phyloP scores from a whole-genome alignment of 2,113 vertebrate species.

The Ciconia stormi region DNA sequence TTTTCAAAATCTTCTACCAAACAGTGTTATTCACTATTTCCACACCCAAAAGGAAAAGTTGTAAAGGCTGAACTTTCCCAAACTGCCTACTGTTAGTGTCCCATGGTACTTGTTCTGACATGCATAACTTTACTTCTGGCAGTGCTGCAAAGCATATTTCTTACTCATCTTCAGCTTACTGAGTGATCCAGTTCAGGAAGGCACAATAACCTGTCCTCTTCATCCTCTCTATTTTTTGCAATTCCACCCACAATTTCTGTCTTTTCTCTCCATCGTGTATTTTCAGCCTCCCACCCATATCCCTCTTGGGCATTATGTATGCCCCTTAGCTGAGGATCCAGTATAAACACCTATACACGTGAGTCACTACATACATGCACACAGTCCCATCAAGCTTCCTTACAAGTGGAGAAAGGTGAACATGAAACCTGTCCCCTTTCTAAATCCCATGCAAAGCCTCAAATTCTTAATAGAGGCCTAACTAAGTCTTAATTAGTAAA shows the following conservation, averaged over 20 bases:
- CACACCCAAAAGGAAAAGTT: neutral
- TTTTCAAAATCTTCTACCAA: neutral
- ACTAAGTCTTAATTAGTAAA: neutral
- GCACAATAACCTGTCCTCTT: neutral
- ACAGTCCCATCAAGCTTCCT: neutral
- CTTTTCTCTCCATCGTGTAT: neutral
- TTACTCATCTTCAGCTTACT: neutral
- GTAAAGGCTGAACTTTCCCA: neutral
- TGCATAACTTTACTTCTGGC: neutral
- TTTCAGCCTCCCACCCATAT: neutral
- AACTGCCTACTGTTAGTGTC: neutral
- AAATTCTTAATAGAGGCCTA: neutral
- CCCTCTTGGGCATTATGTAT: no score
- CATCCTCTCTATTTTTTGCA: neutral
- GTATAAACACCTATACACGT: neutral
- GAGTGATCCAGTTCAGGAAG: neutral
- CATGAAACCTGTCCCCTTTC: neutral
- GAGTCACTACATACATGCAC: neutral
- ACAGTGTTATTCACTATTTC: neutral
- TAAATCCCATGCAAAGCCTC: neutral
- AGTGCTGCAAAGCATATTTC: neutral
- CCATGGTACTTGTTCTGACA: neutral
- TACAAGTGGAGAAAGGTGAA: neutral
- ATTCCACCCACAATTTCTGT: neutral
- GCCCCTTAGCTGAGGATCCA: neutral